Evolutionary conservation across 2,113 vertebrate species (phyloP).

Genomic region (Syngnathus floridae): DNA sequence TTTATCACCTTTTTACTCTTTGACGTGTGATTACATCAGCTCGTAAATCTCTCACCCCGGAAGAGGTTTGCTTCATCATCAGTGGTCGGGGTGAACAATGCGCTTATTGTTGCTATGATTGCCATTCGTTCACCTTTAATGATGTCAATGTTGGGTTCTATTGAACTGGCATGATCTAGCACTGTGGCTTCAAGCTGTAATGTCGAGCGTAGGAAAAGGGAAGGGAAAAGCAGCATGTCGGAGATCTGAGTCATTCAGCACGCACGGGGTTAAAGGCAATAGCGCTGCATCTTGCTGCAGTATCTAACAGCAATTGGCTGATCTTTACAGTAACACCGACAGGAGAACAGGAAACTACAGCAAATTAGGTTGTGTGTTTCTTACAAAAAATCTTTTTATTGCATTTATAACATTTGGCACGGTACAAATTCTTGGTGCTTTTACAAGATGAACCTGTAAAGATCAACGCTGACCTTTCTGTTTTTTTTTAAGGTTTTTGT

Average conservation of each 20-base stretch:
- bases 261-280: conserved; percentile 71
- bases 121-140: background rate
- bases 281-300: conserved; percentile 83
- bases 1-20: conserved; percentile 35
- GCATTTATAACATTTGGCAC: conserved; percentile 91
- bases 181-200: conserved; percentile 1
- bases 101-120: conserved; percentile 10
- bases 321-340: conserved; percentile 67
- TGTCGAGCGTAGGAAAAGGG: background rate
- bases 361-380: conserved; percentile 57
- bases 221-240: conserved; percentile 16
- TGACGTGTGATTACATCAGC: conserved; percentile 13
- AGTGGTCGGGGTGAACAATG: conserved; percentile 19
- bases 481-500: conserved; percentile 37
- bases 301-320: conserved; percentile 70
- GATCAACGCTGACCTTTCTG: conserved; percentile 74
- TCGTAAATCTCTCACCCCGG: conserved; percentile 11
- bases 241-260: conserved; percentile 57
- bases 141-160: background rate
- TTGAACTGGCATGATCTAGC: conserved; percentile 22
- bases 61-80: conserved; percentile 19
- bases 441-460: conserved; percentile 87
- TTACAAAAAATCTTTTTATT: conserved; percentile 83
- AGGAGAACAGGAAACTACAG: conserved; percentile 43
- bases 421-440: conserved; percentile 87